Percentiles rank a stretch among this genome's conserved stretches.
These are phyloP conservation scores for Pangasius larnaudii DNA, from an alignment of 2,797 vertebrate species.

Conservation along the genomic window DNA sequence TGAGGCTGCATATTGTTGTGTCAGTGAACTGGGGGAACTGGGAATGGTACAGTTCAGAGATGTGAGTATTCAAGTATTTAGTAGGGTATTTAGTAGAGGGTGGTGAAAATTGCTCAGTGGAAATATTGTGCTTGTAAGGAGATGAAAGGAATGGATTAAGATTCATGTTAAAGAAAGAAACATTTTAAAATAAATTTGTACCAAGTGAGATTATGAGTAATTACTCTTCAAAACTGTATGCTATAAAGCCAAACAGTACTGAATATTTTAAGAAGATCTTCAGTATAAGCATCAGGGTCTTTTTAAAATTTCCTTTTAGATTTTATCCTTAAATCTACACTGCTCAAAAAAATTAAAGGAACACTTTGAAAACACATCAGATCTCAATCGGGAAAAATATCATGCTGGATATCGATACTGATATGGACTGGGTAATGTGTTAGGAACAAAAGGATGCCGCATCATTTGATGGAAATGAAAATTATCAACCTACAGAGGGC, in stretches of 20 bases:
- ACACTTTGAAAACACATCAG: too few relatives aligned
- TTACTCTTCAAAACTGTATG: neutral
- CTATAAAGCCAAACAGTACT: neutral
- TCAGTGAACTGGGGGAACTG: conserved; percentile 96
- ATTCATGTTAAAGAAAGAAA: neutral
- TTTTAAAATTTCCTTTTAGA: neutral
- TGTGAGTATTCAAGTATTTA: conserved; percentile 76
- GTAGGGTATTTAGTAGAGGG: neutral
- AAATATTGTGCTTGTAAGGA: neutral
- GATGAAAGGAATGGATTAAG: neutral
- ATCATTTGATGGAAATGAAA: too few relatives aligned
- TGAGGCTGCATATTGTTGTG: conserved; percentile 95
- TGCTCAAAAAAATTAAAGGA: too few relatives aligned
- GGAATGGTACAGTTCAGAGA: conserved; percentile 98
- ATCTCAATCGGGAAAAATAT: too few relatives aligned
- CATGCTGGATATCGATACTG: too few relatives aligned
- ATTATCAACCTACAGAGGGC: too few relatives aligned
- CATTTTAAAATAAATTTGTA: neutral
- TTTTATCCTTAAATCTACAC: neutral
- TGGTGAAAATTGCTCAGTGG: neutral
- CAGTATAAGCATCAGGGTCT: neutral
- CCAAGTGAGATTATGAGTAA: neutral
- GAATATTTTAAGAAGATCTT: neutral
- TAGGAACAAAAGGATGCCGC: too few relatives aligned
- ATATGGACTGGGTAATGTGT: too few relatives aligned